Conservation (phyloP, 1,140 invertebrate genomes). For the Diorhabda sublineata region DNA sequence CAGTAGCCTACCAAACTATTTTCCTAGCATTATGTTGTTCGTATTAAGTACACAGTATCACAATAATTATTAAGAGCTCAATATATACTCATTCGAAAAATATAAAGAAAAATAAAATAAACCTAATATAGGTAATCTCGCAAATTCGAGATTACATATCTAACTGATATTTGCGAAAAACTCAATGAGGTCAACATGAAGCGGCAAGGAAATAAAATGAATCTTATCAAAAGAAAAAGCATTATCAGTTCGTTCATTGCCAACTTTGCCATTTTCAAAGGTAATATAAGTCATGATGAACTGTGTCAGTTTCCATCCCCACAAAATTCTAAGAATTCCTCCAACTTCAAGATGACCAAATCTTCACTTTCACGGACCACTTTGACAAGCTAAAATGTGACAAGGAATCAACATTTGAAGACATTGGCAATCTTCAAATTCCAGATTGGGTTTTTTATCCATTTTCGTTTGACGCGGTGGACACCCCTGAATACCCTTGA, state of each 20-base stretch:
- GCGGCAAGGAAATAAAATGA: conserved; percentile 44
- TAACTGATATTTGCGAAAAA: conserved; percentile 8
- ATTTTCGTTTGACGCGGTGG: conserved; percentile 4
- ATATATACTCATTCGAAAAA: too few relatives aligned
- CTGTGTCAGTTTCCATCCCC: conserved; percentile 38
- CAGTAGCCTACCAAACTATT: too few relatives aligned
- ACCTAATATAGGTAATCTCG: too few relatives aligned
- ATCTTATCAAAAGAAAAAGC: conserved; percentile 47
- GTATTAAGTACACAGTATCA: too few relatives aligned
- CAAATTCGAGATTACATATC: neutral
- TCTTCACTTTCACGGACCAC: neutral
- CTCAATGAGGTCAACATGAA: conserved; percentile 11
- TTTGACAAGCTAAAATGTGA: neutral
- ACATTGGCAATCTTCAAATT: neutral
- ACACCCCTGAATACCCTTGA: neutral
- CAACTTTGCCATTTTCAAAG: conserved; percentile 43
- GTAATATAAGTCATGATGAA: conserved; percentile 41
- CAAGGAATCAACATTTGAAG: neutral
- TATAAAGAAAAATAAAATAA: too few relatives aligned
- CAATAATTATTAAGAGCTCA: too few relatives aligned
- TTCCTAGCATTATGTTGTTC: too few relatives aligned
- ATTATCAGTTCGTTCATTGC: conserved; percentile 41
- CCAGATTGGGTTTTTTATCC: neutral
- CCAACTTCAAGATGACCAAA: neutral
- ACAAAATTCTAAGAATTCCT: neutral